Percentiles rank a stretch among this genome's conserved stretches.
Evolutionary conservation across 2,888 invertebrate species (phyloP).

Genomic region (Drosophila aldrichi): DNA sequence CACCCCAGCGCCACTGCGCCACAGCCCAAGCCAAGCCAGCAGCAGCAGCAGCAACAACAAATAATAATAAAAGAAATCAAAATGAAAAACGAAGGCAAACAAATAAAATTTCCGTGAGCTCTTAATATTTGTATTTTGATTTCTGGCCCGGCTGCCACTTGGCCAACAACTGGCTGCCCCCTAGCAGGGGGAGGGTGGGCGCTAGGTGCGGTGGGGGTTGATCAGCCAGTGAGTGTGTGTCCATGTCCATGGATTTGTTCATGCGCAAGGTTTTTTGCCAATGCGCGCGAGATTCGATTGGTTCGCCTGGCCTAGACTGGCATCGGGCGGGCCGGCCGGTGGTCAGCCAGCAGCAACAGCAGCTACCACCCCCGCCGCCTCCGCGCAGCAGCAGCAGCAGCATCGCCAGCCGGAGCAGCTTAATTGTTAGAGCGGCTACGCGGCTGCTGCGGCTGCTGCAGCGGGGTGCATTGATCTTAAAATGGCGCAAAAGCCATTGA

Average conservation of each 20-base stretch:
- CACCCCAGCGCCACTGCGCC: too few species aligned
- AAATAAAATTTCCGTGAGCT: conserved; percentile 65
- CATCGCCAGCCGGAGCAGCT: conserved; percentile 17
- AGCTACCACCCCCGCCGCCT: conserved; percentile 3
- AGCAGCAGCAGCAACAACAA: neutral
- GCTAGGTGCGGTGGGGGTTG: conserved; percentile 17
- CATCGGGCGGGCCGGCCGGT: conserved; percentile 28
- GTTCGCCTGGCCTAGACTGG: conserved; percentile 37
- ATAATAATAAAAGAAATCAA: conserved; percentile 4
- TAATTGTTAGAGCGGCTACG: conserved; percentile 47
- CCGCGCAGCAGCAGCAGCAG: conserved; percentile 18
- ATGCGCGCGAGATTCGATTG: conserved; percentile 44
- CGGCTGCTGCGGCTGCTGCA: conserved; percentile 34
- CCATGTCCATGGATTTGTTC: conserved; percentile 84
- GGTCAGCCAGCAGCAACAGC: neutral
- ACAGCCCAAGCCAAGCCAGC: neutral
- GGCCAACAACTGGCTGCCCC: conserved; percentile 11
- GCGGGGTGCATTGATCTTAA: conserved; percentile 84
- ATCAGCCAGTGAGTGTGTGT: conserved; percentile 52
- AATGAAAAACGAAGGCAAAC: conserved; percentile 9
- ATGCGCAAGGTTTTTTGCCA: conserved; percentile 83
- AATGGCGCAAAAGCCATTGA: conserved; percentile 85
- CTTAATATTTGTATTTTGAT: conserved; percentile 25
- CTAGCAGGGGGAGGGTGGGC: too few species aligned
- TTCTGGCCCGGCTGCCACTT: conserved; percentile 19